Conservation (phyloP, 1,140 invertebrate genomes). For the Cydia pomonella region DNA sequence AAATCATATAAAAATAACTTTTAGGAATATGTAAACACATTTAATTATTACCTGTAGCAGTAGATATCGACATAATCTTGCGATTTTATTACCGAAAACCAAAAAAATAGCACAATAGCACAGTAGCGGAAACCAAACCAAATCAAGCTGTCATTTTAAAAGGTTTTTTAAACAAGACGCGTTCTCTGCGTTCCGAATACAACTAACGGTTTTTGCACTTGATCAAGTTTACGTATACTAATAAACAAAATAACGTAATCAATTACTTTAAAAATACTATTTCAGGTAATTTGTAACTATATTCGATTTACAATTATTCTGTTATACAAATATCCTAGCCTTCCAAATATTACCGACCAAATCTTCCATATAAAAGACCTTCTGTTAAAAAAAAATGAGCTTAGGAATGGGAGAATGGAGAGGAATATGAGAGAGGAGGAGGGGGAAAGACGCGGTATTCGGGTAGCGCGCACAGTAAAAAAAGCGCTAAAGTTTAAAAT, state of each 20-base stretch:
- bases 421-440: conserved; percentile 42
- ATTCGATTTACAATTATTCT: neutral
- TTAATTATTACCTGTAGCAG: conserved; percentile 70
- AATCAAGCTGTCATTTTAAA: conserved; percentile 80
- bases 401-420: conserved; percentile 48
- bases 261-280: neutral
- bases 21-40: conserved; percentile 43
- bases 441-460: conserved; percentile 58
- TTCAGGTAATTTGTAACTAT: neutral
- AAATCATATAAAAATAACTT: conserved; percentile 44
- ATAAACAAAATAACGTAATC: neutral
- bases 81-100: conserved; percentile 66
- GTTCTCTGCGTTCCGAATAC: conserved; percentile 41
- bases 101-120: conserved; percentile 79
- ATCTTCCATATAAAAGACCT: conserved; percentile 43
- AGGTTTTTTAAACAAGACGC: conserved; percentile 58
- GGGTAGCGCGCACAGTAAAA: conserved; percentile 36
- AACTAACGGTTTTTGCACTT: conserved; percentile 11
- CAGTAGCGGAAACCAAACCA: conserved; percentile 80
- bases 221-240: neutral
- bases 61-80: conserved; percentile 76
- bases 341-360: conserved; percentile 8
- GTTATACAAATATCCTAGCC: neutral
- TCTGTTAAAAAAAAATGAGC: conserved; percentile 44
- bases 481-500: conserved; percentile 48